phyloP scores from a whole-genome alignment of 2,113 vertebrate genomes.

The Dasyornis broadbenti region DNA sequence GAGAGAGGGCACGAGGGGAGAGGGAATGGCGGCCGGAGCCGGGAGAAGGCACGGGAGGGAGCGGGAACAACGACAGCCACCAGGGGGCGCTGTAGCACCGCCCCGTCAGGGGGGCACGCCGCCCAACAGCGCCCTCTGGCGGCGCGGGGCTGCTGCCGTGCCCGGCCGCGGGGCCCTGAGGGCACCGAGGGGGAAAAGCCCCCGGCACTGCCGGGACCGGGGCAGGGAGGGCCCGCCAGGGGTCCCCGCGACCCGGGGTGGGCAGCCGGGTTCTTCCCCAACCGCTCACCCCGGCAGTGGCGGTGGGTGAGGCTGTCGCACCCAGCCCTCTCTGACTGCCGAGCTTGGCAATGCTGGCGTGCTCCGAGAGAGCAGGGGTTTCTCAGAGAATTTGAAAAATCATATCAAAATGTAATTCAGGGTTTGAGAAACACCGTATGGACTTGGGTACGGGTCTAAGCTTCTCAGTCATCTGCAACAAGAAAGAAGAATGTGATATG shows the following conservation, averaged over 20 bases:
- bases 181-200: not conserved
- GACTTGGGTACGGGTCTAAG: too few species aligned
- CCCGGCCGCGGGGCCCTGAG: not conserved
- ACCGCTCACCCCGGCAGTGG: not conserved
- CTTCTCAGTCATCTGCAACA: not conserved
- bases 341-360: not conserved
- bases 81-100: not conserved
- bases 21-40: not conserved
- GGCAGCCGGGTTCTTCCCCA: too few species aligned
- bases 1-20: not conserved
- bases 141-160: not conserved
- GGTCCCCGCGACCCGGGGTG: not conserved
- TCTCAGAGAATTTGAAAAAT: not conserved
- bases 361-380: not conserved
- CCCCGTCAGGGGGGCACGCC: not conserved
- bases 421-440: rapidly evolving
- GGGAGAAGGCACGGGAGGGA: too few species aligned
- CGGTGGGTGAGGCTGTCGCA: not conserved
- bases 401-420: not conserved
- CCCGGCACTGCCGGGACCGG: not conserved
- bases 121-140: not conserved
- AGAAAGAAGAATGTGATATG: not conserved
- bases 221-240: too few species aligned
- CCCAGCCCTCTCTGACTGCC: not conserved
- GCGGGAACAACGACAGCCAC: too few species aligned